phyloP scores from a whole-genome alignment of 2,797 vertebrate species.

The Sandelia bainsii region DNA sequence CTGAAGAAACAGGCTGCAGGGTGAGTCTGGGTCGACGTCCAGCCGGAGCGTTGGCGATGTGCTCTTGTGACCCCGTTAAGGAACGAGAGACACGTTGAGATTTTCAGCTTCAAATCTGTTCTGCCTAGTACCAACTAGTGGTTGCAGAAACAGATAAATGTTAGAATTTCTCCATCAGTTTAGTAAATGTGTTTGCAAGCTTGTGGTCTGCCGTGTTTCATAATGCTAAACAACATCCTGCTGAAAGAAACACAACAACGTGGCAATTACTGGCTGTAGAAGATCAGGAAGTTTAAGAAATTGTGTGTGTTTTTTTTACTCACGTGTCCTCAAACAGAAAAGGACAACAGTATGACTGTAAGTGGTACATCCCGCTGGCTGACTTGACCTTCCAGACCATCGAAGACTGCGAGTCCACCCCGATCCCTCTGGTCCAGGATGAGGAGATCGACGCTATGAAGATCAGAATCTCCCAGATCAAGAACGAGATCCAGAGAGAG shows the following conservation, averaged over 20 bases:
- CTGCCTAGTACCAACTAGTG: background rate
- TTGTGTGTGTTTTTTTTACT: background rate
- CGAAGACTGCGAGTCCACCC: constrained; percentile 89
- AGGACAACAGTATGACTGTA: constrained; percentile 95
- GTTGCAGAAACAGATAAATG: background rate
- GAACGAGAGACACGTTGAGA: background rate
- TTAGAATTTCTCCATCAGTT: background rate
- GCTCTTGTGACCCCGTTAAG: constrained; percentile 20
- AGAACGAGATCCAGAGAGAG: constrained; percentile 94
- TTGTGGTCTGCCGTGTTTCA: background rate
- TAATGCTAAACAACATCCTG: background rate
- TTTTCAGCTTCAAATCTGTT: too few species aligned
- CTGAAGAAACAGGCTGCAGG: constrained; percentile 95
- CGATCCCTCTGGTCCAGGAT: constrained; percentile 91
- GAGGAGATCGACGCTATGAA: constrained; percentile 95
- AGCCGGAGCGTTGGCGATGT: constrained; percentile 9
- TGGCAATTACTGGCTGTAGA: background rate
- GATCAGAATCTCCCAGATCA: constrained; percentile 95
- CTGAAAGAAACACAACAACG: background rate
- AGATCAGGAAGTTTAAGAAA: background rate
- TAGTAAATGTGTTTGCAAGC: background rate
- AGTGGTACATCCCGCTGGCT: constrained; percentile 94
- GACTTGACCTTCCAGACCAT: constrained; percentile 94
- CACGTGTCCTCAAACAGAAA: constrained; percentile 82
- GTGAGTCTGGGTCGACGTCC: constrained; percentile 80